A percentile compares a stretch with the other conserved stretches of the same genome.
Evolutionary conservation across 2,797 vertebrate genomes (phyloP).

Genomic region (Sebastes elongatus): DNA sequence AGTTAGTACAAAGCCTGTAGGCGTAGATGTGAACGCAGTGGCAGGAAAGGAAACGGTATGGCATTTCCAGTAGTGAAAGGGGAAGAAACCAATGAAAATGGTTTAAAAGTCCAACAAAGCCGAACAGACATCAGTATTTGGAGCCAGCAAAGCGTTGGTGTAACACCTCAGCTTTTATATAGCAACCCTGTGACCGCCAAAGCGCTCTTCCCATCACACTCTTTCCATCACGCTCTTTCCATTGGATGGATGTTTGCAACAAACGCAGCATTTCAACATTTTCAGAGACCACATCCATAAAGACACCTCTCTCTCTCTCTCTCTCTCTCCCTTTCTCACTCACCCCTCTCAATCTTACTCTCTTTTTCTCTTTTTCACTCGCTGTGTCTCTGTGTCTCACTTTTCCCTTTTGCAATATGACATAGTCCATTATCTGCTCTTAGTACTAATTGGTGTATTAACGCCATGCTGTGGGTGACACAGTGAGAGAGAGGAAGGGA

Average conservation of each 20-base stretch:
- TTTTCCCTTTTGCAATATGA: slow-evolving; percentile 79
- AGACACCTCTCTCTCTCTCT: slow-evolving; percentile 46
- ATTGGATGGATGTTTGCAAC: slow-evolving; percentile 63
- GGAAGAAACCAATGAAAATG: slow-evolving; percentile 60
- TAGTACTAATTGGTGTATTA: slow-evolving; percentile 89
- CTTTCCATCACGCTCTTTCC: slow-evolving; percentile 47
- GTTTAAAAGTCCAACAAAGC: slow-evolving; percentile 65
- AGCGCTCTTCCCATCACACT: slow-evolving; percentile 58
- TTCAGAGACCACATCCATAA: slow-evolving; percentile 65
- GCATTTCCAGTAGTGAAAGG: slow-evolving; percentile 48
- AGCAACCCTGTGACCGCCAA: slow-evolving; percentile 60
- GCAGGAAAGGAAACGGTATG: slow-evolving; percentile 34
- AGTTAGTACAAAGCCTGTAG: slow-evolving; percentile 44
- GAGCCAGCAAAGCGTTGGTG: slow-evolving; percentile 63
- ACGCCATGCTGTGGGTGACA: slow-evolving; percentile 84
- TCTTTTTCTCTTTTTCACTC: slow-evolving; percentile 54
- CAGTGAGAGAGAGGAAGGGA: slow-evolving; percentile 66
- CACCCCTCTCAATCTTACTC: slow-evolving; percentile 56
- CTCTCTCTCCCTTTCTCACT: slow-evolving; percentile 31
- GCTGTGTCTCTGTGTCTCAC: slow-evolving; percentile 63
- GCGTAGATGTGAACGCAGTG: slow-evolving; percentile 39
- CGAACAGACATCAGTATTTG: slow-evolving; percentile 61
- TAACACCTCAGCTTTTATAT: slow-evolving; percentile 72
- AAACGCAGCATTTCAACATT: slow-evolving; percentile 70
- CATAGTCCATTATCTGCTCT: slow-evolving; percentile 89